Conservation (phyloP, 2,888 invertebrate species). For the Nipponacmea schrenckii region DNA sequence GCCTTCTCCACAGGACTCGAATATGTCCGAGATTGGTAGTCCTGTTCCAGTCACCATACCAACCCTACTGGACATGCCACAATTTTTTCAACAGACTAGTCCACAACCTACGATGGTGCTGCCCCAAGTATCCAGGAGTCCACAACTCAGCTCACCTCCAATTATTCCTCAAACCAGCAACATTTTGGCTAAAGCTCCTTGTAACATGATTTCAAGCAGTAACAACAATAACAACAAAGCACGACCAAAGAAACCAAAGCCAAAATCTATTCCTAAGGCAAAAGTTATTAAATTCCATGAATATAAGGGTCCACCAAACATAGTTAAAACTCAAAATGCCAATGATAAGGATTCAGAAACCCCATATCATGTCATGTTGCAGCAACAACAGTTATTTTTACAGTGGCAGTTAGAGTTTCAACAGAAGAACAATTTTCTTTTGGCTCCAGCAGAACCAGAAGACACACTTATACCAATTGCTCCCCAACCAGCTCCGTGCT, state of each 20-base stretch:
- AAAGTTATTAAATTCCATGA: conserved; percentile 97
- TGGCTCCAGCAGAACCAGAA: conserved; percentile 9
- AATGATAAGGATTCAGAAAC: conserved; percentile 38
- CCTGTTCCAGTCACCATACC: conserved; percentile 43
- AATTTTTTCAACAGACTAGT: conserved; percentile 20
- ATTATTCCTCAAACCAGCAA: conserved; percentile 21
- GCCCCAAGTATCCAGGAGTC: not conserved
- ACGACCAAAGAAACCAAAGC: conserved; percentile 79
- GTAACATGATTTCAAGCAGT: conserved; percentile 29
- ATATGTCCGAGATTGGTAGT: conserved; percentile 54
- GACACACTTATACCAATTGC: conserved; percentile 35
- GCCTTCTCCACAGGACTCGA: conserved; percentile 59
- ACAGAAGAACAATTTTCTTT: conserved; percentile 73
- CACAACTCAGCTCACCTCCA: conserved; percentile 10
- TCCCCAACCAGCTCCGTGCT: conserved; percentile 28
- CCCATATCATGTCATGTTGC: conserved; percentile 71
- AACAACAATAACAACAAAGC: conserved; percentile 41
- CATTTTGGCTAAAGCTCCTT: conserved; percentile 16
- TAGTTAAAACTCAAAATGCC: conserved; percentile 74
- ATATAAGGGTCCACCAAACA: conserved; percentile 83
- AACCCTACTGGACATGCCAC: conserved; percentile 44
- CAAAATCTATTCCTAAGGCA: conserved; percentile 81
- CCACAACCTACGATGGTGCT: conserved; percentile 7
- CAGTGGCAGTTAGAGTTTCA: conserved; percentile 86
- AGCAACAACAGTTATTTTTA: conserved; percentile 92